phyloP scores from a whole-genome alignment of 2,797 vertebrate species.

The Mormyrops attenuatus region DNA sequence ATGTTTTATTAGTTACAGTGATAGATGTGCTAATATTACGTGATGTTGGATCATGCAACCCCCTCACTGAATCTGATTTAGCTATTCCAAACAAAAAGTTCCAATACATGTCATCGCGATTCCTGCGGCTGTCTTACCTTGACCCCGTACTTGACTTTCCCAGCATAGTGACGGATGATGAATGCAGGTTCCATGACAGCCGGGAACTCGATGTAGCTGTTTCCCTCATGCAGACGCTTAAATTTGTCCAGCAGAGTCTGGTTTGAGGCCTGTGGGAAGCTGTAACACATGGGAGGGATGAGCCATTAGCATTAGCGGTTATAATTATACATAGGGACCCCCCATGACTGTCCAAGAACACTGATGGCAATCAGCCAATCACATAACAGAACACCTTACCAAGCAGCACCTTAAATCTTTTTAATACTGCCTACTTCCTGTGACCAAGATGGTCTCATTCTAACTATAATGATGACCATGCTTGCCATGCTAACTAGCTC shows the following conservation, averaged over 20 bases:
- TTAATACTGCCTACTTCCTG: not conserved
- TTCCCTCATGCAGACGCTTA: conserved; percentile 90
- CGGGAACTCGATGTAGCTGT: conserved; percentile 92
- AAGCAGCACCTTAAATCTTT: not conserved
- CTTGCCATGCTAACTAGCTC: not conserved
- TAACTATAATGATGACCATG: not conserved
- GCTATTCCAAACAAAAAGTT: not conserved
- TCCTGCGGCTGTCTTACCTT: conserved; percentile 72
- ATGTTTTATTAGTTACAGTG: not conserved
- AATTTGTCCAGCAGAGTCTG: conserved; percentile 96
- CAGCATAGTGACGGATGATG: conserved; percentile 93
- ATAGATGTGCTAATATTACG: not conserved
- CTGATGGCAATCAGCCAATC: not conserved
- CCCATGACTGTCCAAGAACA: not conserved
- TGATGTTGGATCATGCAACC: not conserved
- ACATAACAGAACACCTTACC: not conserved
- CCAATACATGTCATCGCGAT: not conserved
- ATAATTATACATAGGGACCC: not conserved
- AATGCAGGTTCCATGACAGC: conserved; percentile 97
- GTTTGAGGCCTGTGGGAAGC: conserved; percentile 96
- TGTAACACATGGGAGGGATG: conserved; percentile 39
- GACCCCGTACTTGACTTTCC: conserved; percentile 95
- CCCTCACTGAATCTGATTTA: not conserved
- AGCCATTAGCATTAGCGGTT: not conserved
- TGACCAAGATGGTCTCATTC: not conserved